Base-by-base conservation (phyloP, 2,888 invertebrate species). In the Lasioglossum calceatum region DNA sequence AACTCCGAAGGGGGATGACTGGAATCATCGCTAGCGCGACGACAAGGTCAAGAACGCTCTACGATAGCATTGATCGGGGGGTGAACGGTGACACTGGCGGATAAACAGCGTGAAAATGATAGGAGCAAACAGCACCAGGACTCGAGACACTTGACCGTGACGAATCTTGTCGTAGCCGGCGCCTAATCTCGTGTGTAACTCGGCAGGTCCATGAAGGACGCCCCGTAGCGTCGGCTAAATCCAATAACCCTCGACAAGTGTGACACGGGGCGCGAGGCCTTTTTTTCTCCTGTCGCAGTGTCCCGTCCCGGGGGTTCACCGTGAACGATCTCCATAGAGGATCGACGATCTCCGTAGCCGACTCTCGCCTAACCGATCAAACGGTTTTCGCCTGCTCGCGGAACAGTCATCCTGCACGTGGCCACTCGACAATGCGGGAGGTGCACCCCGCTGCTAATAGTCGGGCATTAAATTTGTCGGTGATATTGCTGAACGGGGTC, bases 391-490 rank as follows among this genome's bases (percentile, higher is more conserved):
- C 58, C 71, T 73, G 82, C 78, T 84, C 78, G 82, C 76, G 84
- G 74, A 72, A 82, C 85, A 89, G 88, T 89, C 88, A 88, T 85
- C 44, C 85, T 91, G 93, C 94, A 94, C 94, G 94, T 94, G 94
- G 94, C 94, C 93, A 92, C 92, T 93, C 87, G 89, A 93, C 93
- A 93, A 92, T 92, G 88, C 92, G 84, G 83, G 89, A 87, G 83
- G 83, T 86, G 87, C 86, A 90, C 89, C 90, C 93, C 93, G 93
- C 93, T 93, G 92, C 93, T 95, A 95, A 95, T 95, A 95, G 94
- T 91, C 92, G 91, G 88, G 92, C 94, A 95, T 95, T 94, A 94
- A 95, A 95, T 95, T 95, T 94, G 94, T 94, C 94, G 94, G 94
- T 94, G 94, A 94, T 94, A 94, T 94, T 94, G 92, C 92, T 88